phyloP scores from a whole-genome alignment of 2,113 vertebrate species.

The Cinclus cinclus region DNA sequence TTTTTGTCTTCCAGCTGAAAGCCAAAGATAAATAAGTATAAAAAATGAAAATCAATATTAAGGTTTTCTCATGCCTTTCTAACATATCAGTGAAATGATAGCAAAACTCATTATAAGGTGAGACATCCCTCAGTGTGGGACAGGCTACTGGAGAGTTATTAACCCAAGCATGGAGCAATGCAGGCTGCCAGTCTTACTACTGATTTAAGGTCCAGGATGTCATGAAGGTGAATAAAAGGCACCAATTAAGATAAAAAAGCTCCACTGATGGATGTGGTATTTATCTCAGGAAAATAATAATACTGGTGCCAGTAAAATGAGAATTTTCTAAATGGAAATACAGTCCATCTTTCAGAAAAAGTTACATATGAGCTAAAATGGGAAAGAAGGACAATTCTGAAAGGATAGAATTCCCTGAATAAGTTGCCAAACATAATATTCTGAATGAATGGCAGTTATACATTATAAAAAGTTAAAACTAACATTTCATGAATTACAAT shows the following conservation, averaged over 20 bases:
- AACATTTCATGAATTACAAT: neutral
- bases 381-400: neutral
- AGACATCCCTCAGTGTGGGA: neutral
- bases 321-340: neutral
- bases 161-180: neutral
- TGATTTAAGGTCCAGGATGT: neutral
- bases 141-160: neutral
- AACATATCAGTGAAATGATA: neutral
- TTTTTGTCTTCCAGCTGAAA: conserved; percentile 98
- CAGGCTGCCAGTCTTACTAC: neutral
- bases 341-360: neutral
- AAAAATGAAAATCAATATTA: neutral
- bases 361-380: neutral
- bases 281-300: neutral
- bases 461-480: neutral
- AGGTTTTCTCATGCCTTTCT: neutral
- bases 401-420: neutral
- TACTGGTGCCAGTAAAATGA: neutral
- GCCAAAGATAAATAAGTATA: neutral
- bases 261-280: neutral
- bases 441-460: neutral
- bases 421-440: neutral
- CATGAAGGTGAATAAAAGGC: neutral
- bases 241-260: neutral
- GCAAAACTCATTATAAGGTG: neutral